Conservation (phyloP, 2,888 invertebrate genomes). For the Rhaphigaster nebulosa region DNA sequence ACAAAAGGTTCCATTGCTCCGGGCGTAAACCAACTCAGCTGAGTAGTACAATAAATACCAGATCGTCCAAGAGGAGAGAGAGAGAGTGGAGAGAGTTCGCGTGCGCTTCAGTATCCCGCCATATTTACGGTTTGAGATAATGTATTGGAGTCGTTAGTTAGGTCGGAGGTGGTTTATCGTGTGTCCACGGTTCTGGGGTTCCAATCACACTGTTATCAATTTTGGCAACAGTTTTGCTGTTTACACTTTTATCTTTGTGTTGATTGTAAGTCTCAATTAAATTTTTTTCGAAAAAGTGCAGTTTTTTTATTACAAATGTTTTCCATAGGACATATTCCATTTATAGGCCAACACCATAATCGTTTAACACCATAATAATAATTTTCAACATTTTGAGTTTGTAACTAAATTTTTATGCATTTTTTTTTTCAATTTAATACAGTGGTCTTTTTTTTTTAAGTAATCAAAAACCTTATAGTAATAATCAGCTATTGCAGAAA, state of each 20-base stretch:
- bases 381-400: no score
- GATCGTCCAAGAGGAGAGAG: not conserved
- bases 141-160: constrained; percentile 9
- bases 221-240: not conserved
- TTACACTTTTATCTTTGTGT: not conserved
- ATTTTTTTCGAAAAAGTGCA: no score
- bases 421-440: no score
- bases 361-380: no score
- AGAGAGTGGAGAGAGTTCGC: not conserved
- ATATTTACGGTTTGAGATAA: not conserved
- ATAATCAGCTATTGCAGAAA: no score
- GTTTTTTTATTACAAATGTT: no score
- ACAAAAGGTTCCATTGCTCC: not conserved
- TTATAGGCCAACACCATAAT: no score
- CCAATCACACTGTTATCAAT: not conserved
- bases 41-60: not conserved
- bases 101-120: not conserved
- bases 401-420: no score
- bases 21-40: not conserved
- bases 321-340: no score
- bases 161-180: not conserved
- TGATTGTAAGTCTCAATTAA: not conserved
- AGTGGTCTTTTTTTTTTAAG: no score
- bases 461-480: no score
- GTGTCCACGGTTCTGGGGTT: not conserved